phyloP scores from a whole-genome alignment of 2,888 invertebrate genomes.

The Mamestra brassicae region DNA sequence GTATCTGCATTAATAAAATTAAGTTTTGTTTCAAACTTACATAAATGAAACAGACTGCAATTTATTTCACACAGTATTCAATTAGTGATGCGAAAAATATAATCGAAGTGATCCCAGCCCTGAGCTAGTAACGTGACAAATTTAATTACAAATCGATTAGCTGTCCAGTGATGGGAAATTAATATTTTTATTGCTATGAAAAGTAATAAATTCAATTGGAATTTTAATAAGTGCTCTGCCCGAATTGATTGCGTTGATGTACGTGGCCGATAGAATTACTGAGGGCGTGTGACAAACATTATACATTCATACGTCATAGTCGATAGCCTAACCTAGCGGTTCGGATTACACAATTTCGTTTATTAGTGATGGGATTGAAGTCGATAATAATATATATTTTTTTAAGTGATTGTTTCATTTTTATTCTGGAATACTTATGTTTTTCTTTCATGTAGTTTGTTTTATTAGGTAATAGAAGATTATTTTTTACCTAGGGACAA shows the following conservation, averaged over 20 bases:
- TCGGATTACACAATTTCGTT: conserved; percentile 79
- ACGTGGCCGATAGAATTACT: conserved; percentile 48
- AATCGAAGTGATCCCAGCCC: conserved; percentile 37
- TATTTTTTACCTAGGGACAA: no score
- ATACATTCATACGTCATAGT: conserved; percentile 81
- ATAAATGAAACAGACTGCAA: conserved; percentile 30
- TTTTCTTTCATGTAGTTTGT: no score
- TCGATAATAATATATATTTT: conserved; percentile 47
- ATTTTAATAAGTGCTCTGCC: conserved; percentile 60
- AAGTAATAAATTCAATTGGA: conserved; percentile 57
- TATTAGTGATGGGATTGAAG: conserved; percentile 70
- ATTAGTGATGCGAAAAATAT: conserved; percentile 56
- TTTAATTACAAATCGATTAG: conserved; percentile 63
- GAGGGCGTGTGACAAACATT: conserved; percentile 76
- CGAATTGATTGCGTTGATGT: conserved; percentile 62
- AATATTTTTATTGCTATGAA: conserved; percentile 40
- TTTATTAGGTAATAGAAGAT: no score
- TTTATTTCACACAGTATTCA: conserved; percentile 39
- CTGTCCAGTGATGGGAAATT: conserved; percentile 54
- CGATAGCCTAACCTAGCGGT: conserved; percentile 75
- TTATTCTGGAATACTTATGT: no score
- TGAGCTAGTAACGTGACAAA: conserved; percentile 60
- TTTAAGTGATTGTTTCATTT: not conserved
- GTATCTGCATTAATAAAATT: no score
- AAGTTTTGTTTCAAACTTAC: not conserved